phyloP scores from a whole-genome alignment of 2,888 invertebrate species.

The Iphiclides podalirius region DNA sequence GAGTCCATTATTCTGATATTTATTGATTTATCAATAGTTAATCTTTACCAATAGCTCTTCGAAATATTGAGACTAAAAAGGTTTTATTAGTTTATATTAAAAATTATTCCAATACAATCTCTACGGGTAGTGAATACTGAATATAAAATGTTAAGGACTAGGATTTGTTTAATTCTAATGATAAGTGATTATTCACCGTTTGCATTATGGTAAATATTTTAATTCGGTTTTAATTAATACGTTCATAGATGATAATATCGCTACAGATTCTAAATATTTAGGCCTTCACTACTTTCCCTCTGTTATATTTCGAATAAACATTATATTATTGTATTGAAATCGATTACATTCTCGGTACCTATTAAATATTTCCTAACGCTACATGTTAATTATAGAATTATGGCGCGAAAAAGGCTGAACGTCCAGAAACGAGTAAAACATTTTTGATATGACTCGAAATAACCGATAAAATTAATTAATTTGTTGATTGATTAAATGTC shows the following conservation, averaged over 20 bases:
- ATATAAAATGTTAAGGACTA: slow-evolving; percentile 9
- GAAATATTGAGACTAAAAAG: too few species aligned
- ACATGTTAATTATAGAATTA: background rate
- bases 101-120: too few species aligned
- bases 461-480: too few species aligned
- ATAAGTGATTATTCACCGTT: background rate
- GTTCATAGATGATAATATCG: background rate
- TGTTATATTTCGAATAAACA: background rate
- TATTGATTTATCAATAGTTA: too few species aligned
- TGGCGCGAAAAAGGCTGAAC: slow-evolving; percentile 2
- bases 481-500: too few species aligned
- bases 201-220: background rate
- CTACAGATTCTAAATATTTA: slow-evolving; percentile 15
- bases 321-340: background rate
- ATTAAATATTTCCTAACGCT: background rate
- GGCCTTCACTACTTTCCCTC: slow-evolving; percentile 20
- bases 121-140: too few species aligned
- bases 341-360: background rate
- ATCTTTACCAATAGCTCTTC: too few species aligned
- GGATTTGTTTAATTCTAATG: slow-evolving; percentile 4
- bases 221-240: slow-evolving; percentile 20
- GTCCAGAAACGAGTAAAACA: background rate
- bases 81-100: too few species aligned
- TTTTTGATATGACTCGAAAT: background rate
- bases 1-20: too few species aligned